Base-by-base conservation (phyloP, 2,888 invertebrate genomes). In the Dryocosmus kuriphilus region DNA sequence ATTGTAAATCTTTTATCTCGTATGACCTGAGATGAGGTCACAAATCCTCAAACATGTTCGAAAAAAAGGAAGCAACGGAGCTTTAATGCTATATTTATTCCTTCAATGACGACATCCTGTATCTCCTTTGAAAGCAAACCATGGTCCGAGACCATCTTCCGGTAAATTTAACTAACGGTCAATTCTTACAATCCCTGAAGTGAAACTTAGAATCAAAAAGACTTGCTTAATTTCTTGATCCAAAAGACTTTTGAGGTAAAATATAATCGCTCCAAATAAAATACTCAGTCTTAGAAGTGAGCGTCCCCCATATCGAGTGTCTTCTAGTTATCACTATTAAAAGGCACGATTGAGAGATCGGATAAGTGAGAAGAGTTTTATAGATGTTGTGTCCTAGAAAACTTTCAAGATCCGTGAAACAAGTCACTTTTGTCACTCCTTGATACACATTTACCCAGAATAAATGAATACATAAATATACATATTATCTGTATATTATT, bases 11-110 rank as follows among this genome's bases (percentile, higher is more conserved):
- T 71, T 51, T n/a, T 1, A 51, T n/a, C n/a, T 51, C 8, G 51
- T 9, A 8, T 51, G 30, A 51, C 51, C 46, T 51, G 71, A 46
- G 19, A 41, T 24, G 24, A 24, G 57, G 57, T 57, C 57, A 57
- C 6, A 9, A 24, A 24, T 57, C 24, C 5, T 30, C 46, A 71
- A 30, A 71, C 27, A 27, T 71, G 30, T 51, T 65, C 30, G 30
- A 51, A 51, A 71, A 71, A 41, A 67, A 67, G 67, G 67, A 27
- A 67, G 41, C 67, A 67, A 46, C 27, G 51, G 46, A 46, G 46
- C 71, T 51, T 71, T 71, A 51, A 71, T n/a, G 71, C 46, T 71
- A 51, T 51, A 71, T 71, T 71, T 71, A 71, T 71, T 30, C 46
- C 51, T 27, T 71, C 71, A 71, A 51, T 71, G 46, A 51, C 32